phyloP scores from a whole-genome alignment of 2,113 vertebrate genomes.

The Panthera tigris region DNA sequence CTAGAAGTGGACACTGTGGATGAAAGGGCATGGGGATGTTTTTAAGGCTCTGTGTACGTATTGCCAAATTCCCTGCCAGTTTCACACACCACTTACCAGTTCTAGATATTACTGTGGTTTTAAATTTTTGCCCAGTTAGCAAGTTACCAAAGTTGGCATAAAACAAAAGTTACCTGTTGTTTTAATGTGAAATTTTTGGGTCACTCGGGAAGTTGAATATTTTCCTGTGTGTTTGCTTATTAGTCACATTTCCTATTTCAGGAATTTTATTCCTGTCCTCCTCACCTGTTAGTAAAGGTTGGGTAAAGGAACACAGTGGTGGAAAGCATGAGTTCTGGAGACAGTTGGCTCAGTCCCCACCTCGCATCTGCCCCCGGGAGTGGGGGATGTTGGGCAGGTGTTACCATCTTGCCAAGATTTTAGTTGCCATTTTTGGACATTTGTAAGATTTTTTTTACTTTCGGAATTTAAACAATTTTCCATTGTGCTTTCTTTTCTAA shows the following conservation, averaged over 20 bases:
- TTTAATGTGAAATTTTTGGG: neutral
- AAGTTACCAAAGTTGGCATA: neutral
- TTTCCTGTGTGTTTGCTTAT: neutral
- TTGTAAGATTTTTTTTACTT: neutral
- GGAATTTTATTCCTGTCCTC: neutral
- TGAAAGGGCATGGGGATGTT: neutral
- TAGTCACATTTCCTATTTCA: neutral
- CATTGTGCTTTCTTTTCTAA: neutral
- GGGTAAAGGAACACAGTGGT: neutral
- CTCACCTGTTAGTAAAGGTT: neutral
- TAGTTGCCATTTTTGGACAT: neutral
- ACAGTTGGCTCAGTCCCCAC: neutral
- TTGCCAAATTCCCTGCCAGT: neutral
- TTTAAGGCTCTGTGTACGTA: neutral
- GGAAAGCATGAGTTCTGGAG: neutral
- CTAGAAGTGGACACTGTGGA: neutral
- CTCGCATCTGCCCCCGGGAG: neutral
- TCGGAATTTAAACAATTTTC: neutral
- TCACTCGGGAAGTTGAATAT: slow-evolving; percentile 3
- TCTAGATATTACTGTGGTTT: neutral
- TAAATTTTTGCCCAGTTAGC: neutral
- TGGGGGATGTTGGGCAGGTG: neutral
- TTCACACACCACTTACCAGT: neutral
- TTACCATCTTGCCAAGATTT: neutral
- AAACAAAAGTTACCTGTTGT: neutral